phyloP scores from a whole-genome alignment of 30 jellyfish, hydroid and myxozoan genomes.

The Aurelia aurita complex sp. Pacific region DNA sequence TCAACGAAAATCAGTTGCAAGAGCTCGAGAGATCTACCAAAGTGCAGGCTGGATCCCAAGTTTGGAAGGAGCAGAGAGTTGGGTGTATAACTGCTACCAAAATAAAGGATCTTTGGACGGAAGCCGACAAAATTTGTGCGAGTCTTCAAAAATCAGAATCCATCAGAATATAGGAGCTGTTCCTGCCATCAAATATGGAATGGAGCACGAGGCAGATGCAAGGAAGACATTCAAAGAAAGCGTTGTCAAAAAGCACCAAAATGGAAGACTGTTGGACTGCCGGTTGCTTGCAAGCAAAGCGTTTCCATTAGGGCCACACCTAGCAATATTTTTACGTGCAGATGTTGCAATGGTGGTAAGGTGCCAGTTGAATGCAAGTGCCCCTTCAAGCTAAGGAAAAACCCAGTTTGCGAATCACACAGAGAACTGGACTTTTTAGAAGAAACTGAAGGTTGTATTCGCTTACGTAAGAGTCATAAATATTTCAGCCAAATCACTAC shows the following conservation, averaged over 20 bases:
- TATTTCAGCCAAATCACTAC: constrained; percentile 53
- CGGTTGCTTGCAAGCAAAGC: constrained; percentile 19
- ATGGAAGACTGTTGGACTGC: neutral
- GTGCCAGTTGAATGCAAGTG: constrained; percentile 36
- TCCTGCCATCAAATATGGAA: constrained; percentile 46
- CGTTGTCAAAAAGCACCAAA: constrained; percentile 14
- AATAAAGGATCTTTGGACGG: constrained; percentile 30
- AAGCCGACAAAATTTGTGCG: constrained; percentile 16
- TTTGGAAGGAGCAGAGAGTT: constrained; percentile 31
- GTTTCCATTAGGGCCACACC: constrained; percentile 63
- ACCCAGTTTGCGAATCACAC: constrained; percentile 20
- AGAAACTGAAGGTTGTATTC: constrained; percentile 1
- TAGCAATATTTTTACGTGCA: constrained; percentile 39
- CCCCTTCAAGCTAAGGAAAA: constrained; percentile 39
- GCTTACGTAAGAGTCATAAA: constrained; percentile 22
- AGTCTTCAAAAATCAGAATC: neutral
- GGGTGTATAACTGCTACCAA: constrained; percentile 62
- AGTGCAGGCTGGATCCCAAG: constrained; percentile 25
- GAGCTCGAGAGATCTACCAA: constrained; percentile 37
- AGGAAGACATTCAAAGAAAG: constrained; percentile 29
- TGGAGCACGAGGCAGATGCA: constrained; percentile 36
- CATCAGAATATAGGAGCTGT: neutral
- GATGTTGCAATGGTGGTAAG: constrained; percentile 23
- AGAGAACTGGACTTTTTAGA: constrained; percentile 20
- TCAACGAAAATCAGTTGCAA: neutral